Conservation (phyloP, 2,113 vertebrate species). For the Callithrix jacchus region DNA sequence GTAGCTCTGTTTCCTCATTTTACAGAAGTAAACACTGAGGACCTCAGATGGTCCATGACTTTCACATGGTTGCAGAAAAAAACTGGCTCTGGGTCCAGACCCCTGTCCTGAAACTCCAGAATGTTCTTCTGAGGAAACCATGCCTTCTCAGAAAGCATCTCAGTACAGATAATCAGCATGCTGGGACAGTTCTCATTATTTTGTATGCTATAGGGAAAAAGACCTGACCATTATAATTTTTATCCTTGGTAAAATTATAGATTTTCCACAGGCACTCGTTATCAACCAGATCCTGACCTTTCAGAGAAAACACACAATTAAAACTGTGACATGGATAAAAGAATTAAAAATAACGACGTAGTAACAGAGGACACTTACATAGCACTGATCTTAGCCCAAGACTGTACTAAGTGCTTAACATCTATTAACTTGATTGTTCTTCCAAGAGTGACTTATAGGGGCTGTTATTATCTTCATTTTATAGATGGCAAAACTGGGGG, state of each 20-base stretch:
- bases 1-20: too few relatives aligned
- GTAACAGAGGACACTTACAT: accelerated
- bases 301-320: background rate
- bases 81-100: too few relatives aligned
- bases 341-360: background rate
- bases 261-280: background rate
- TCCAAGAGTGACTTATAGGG: too few relatives aligned
- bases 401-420: accelerated
- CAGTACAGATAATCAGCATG: background rate
- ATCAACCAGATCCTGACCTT: background rate
- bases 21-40: background rate
- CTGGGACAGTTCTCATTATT: background rate
- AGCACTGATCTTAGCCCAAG: background rate
- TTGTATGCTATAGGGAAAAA: background rate
- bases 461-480: background rate
- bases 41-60: accelerated
- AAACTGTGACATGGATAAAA: background rate
- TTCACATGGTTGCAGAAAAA: background rate
- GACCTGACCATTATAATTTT: background rate
- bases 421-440: background rate
- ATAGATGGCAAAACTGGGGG: background rate
- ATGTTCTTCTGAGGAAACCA: background rate
- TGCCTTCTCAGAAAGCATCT: background rate
- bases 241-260: background rate
- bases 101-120: background rate